phyloP scores from a whole-genome alignment of 1,140 invertebrate genomes.

The Zaprionus taronus region DNA sequence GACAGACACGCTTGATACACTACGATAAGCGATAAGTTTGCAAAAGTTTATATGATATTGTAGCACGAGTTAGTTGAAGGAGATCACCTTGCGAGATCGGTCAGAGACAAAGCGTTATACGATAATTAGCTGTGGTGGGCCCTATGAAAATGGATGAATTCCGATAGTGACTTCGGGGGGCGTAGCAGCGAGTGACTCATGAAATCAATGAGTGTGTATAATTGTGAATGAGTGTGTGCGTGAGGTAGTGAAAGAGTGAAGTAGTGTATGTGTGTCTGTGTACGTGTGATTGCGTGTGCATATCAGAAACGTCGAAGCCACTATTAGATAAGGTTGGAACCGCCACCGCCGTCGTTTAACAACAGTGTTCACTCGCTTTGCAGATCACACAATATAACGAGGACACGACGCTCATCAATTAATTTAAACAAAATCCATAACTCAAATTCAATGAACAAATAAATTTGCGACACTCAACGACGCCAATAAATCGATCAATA shows the following conservation, averaged over 20 bases:
- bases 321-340: slow-evolving; percentile 22
- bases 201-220: slow-evolving; percentile 23
- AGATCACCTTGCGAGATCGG: neutral
- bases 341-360: neutral
- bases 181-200: slow-evolving; percentile 15
- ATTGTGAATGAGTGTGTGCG: neutral
- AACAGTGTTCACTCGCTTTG: slow-evolving; percentile 33
- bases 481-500: slow-evolving; percentile 76
- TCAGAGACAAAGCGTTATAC: neutral
- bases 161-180: neutral
- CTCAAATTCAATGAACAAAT: slow-evolving; percentile 82
- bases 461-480: slow-evolving; percentile 65
- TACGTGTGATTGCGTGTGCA: slow-evolving; percentile 34
- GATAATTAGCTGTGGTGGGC: neutral
- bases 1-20: slow-evolving; percentile 52
- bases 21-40: slow-evolving; percentile 52
- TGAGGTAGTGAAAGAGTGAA: neutral
- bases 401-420: slow-evolving; percentile 55
- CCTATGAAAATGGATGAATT: neutral
- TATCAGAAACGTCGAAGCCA: slow-evolving; percentile 66
- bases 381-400: slow-evolving; percentile 46
- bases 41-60: neutral
- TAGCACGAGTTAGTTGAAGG: neutral
- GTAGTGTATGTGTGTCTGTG: neutral
- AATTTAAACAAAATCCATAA: slow-evolving; percentile 73